These are phyloP conservation scores for Marronus borbonicus DNA, from an alignment of 2,888 invertebrate genomes.

Conservation along the genomic window DNA sequence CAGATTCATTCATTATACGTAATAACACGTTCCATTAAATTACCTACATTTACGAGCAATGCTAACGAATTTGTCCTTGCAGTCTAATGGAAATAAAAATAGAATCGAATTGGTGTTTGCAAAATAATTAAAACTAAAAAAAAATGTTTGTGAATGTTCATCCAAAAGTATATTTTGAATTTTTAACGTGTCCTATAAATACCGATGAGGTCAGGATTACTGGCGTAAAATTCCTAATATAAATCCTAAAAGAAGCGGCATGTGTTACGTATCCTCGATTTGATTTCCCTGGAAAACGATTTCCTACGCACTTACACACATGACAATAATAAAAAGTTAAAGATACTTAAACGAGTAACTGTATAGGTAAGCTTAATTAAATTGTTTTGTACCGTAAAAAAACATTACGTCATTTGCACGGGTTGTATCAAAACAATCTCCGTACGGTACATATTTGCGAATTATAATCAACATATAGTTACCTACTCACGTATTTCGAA, in stretches of 20 bases:
- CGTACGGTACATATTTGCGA: background rate
- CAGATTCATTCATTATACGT: background rate
- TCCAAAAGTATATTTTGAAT: background rate
- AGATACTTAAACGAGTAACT: no score
- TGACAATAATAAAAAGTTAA: no score
- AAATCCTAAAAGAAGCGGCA: slow-evolving; percentile 6
- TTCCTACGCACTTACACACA: no score
- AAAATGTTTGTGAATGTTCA: background rate
- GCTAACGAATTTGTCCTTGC: background rate
- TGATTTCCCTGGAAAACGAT: background rate
- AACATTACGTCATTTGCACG: background rate
- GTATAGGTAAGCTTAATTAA: no score
- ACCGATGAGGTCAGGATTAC: slow-evolving; percentile 1
- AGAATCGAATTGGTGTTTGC: slow-evolving; percentile 10
- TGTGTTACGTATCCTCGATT: background rate
- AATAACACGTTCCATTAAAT: background rate
- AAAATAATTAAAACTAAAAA: background rate
- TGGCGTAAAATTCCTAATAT: slow-evolving; percentile 21
- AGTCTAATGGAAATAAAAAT: background rate
- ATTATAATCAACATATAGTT: background rate
- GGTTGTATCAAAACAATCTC: background rate
- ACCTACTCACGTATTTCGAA: no score
- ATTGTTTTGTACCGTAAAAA: background rate
- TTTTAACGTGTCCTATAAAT: slow-evolving; percentile 27
- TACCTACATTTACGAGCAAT: background rate